Conservation (phyloP, 2,113 vertebrate species). For the Alligator mississippiensis region DNA sequence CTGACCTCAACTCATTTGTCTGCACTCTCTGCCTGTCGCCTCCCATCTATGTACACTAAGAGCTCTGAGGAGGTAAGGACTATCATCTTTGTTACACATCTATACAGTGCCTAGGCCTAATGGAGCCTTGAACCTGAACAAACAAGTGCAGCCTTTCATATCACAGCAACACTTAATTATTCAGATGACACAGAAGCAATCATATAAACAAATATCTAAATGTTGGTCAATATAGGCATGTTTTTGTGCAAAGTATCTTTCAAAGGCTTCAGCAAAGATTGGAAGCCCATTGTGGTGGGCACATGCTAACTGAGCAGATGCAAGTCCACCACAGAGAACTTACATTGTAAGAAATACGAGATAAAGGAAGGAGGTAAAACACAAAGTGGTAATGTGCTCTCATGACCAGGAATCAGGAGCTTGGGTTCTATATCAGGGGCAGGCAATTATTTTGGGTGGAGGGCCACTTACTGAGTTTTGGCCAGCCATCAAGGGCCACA, state of each 20-base stretch:
- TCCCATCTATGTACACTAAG: neutral
- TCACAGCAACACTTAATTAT: neutral
- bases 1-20: neutral
- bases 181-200: neutral
- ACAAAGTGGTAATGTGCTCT: neutral
- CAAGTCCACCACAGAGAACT: neutral
- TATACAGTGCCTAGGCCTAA: neutral
- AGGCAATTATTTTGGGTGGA: too few relatives aligned
- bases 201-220: neutral
- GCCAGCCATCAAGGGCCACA: too few relatives aligned
- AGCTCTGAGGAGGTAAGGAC: neutral
- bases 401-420: neutral
- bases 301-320: neutral
- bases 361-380: neutral
- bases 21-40: neutral
- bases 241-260: neutral
- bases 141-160: neutral
- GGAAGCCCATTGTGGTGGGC: neutral
- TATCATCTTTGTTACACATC: neutral
- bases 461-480: too few relatives aligned
- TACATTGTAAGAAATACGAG: neutral
- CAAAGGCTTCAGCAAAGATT: neutral
- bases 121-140: neutral
- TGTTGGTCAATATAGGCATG: neutral
- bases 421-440: neutral